These are phyloP conservation scores for Periparus ater DNA, from an alignment of 2,797 vertebrate species.

Conservation along the genomic window DNA sequence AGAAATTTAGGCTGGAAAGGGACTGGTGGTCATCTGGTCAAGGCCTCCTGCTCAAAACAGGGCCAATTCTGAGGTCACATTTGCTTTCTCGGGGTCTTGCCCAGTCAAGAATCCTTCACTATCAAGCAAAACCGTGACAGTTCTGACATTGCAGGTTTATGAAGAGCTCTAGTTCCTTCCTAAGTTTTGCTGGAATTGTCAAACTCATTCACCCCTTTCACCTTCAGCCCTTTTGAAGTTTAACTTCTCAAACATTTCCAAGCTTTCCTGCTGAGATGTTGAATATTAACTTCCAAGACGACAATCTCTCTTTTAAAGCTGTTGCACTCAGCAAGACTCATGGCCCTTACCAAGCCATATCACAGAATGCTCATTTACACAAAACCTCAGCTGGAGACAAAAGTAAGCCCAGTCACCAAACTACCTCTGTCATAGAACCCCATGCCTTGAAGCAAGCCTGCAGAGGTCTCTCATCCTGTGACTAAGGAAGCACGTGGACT, in stretches of 20 bases:
- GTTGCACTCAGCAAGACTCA: not conserved
- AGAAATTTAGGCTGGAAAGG: not conserved
- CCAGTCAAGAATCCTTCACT: not conserved
- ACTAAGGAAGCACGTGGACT: not conserved
- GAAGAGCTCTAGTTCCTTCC: not conserved
- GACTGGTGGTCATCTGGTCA: not conserved
- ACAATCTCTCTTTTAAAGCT: not conserved
- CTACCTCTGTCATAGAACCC: not conserved
- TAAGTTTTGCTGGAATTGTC: not conserved
- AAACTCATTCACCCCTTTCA: not conserved
- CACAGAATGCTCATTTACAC: not conserved
- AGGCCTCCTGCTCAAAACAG: not conserved
- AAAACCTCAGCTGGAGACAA: not conserved
- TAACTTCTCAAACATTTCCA: not conserved
- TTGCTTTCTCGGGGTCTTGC: not conserved
- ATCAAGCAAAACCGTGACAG: not conserved
- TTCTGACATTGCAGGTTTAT: not conserved
- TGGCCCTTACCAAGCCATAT: not conserved
- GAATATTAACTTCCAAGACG: not conserved
- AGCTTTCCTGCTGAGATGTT: not conserved
- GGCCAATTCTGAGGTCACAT: not conserved
- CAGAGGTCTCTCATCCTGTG: not conserved
- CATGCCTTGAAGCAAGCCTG: not conserved
- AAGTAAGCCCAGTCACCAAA: not conserved
- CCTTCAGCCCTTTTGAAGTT: not conserved